These are phyloP conservation scores for Poeciliopsis presidionis DNA, from an alignment of 2,797 vertebrate genomes.

Conservation along the genomic window DNA sequence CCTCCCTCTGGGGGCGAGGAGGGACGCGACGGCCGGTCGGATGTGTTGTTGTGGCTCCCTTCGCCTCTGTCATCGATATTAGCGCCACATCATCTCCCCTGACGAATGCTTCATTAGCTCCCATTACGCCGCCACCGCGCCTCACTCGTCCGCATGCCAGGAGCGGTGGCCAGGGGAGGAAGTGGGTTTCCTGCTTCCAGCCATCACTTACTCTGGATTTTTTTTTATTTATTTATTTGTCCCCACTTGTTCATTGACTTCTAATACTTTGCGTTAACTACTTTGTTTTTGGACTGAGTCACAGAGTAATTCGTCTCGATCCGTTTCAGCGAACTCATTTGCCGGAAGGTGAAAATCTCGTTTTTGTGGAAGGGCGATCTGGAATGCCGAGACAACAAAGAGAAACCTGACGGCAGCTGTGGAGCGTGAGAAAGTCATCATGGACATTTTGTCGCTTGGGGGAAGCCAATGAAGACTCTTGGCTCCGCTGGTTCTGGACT, in stretches of 20 bases:
- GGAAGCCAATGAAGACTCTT: constrained; percentile 15
- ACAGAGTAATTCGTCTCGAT: constrained; percentile 47
- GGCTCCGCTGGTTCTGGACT: constrained; percentile 16
- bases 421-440: constrained; percentile 56
- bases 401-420: constrained; percentile 25
- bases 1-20: constrained; percentile 44
- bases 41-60: constrained; percentile 67
- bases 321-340: constrained; percentile 38
- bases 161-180: constrained; percentile 24
- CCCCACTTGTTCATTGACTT: constrained; percentile 29
- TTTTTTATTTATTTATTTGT: not conserved
- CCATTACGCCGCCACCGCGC: constrained; percentile 64
- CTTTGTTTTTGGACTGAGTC: constrained; percentile 40
- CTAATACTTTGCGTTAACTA: constrained; percentile 30
- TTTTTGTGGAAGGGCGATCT: constrained; percentile 25
- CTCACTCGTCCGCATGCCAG: constrained; percentile 53
- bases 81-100: constrained; percentile 59
- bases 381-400: constrained; percentile 41
- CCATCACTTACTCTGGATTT: constrained; percentile 19
- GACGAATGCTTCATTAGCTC: constrained; percentile 74
- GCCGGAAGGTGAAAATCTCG: constrained; percentile 36
- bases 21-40: constrained; percentile 62
- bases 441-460: constrained; percentile 29
- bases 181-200: constrained; percentile 25
- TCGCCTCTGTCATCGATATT: constrained; percentile 66